phyloP scores from a whole-genome alignment of 2,888 invertebrate genomes.

The Rhopalosiphum nymphaeae region DNA sequence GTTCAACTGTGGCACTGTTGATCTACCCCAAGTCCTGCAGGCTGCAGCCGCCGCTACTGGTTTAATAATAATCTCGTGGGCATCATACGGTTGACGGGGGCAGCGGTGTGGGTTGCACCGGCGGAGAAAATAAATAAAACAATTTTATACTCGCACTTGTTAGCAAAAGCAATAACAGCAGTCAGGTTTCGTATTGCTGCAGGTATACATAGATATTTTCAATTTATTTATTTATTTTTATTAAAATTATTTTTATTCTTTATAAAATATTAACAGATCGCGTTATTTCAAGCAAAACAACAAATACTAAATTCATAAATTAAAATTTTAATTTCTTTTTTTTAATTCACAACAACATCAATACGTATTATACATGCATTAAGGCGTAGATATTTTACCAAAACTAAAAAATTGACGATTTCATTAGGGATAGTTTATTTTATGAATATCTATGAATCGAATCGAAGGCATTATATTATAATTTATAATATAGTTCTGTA shows the following conservation, averaged over 20 bases:
- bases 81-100: constrained; percentile 21
- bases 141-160: constrained; percentile 39
- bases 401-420: neutral
- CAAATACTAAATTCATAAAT: neutral
- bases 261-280: neutral
- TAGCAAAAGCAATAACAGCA: neutral
- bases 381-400: neutral
- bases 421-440: neutral
- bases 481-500: neutral
- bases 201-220: neutral
- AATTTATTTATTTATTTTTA: constrained; percentile 20
- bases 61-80: constrained; percentile 52
- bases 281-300: neutral
- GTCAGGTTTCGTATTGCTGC: neutral
- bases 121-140: constrained; percentile 39
- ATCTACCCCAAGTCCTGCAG: neutral
- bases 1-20: constrained; percentile 57
- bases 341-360: neutral
- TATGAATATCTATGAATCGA: neutral
- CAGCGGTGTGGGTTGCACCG: neutral
- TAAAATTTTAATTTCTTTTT: neutral
- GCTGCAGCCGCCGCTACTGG: neutral
- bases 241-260: neutral
- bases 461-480: neutral
- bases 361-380: neutral